Percentiles rank a stretch among this genome's conserved stretches.
Evolutionary conservation across 2,797 vertebrate genomes (phyloP).

Genomic region (Iguana delicatissima): DNA sequence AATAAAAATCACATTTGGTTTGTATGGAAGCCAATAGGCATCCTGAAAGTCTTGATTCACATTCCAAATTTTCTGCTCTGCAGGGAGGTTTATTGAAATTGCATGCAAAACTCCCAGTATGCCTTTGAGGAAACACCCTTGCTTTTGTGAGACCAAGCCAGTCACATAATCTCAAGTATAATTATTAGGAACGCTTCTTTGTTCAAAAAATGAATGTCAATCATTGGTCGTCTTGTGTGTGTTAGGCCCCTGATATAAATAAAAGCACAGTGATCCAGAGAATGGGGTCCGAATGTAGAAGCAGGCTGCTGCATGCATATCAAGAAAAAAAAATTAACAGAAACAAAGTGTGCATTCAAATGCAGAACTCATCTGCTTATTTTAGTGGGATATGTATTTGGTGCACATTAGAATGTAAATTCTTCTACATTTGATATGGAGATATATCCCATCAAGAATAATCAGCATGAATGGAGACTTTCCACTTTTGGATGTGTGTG

Average conservation of each 20-base stretch:
- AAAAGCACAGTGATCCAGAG: constrained; percentile 5
- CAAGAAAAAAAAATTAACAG: not conserved
- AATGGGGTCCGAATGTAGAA: not conserved
- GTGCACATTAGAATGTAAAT: not conserved
- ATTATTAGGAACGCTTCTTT: constrained; percentile 60
- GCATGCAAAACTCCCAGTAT: constrained; percentile 76
- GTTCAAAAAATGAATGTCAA: constrained; percentile 65
- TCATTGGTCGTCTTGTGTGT: constrained; percentile 64
- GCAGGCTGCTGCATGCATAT: not conserved
- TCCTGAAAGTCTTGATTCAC: constrained; percentile 67
- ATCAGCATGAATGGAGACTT: not conserved
- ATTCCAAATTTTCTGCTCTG: constrained; percentile 65
- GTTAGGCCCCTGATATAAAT: constrained; percentile 69
- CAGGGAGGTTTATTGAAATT: constrained; percentile 73
- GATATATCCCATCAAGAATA: not conserved
- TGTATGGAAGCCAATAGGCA: constrained; percentile 73
- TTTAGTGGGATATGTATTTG: not conserved
- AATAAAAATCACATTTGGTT: constrained; percentile 76
- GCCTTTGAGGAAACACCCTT: constrained; percentile 72
- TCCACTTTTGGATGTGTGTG: not conserved
- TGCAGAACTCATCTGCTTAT: constrained; percentile 6
- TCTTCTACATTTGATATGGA: not conserved
- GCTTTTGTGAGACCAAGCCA: constrained; percentile 62
- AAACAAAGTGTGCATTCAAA: not conserved
- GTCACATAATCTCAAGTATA: constrained; percentile 46